Conservation (phyloP, 1,140 invertebrate genomes). For the Pissodes strobi region DNA sequence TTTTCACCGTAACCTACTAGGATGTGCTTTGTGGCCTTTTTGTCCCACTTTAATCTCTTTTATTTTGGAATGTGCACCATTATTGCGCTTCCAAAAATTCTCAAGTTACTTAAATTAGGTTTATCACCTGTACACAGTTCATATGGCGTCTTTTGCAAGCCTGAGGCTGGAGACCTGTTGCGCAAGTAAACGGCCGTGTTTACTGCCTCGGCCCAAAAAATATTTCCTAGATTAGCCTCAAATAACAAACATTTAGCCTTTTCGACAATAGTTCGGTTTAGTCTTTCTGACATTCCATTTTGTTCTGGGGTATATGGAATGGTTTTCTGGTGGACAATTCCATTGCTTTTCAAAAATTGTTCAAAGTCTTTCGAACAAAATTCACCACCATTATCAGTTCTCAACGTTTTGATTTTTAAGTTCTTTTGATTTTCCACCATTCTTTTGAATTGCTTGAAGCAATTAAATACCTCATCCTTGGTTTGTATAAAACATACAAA, state of each 20-base stretch:
- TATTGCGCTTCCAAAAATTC: constrained; percentile 31
- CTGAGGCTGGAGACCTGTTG: constrained; percentile 48
- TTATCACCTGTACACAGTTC: too few relatives aligned
- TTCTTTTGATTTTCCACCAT: constrained; percentile 47
- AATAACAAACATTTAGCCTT: constrained; percentile 52
- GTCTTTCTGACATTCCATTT: constrained; percentile 56
- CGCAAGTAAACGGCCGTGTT: constrained; percentile 56
- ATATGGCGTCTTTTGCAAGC: constrained; percentile 36
- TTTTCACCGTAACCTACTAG: constrained; percentile 39
- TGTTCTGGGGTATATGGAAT: constrained; percentile 53
- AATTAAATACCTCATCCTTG: constrained; percentile 43
- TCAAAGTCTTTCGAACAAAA: constrained; percentile 43
- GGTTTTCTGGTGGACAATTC: constrained; percentile 42
- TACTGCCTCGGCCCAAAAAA: constrained; percentile 56
- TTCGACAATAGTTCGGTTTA: constrained; percentile 54
- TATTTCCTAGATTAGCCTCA: constrained; percentile 46
- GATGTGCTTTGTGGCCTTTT: constrained; percentile 41
- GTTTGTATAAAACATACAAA: constrained; percentile 50
- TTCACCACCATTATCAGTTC: constrained; percentile 45
- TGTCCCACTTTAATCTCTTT: constrained; percentile 43
- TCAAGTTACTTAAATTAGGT: too few relatives aligned
- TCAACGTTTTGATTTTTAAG: constrained; percentile 52
- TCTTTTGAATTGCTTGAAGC: constrained; percentile 45
- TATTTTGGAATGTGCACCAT: too few relatives aligned
- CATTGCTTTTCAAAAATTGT: constrained; percentile 40